These are phyloP conservation scores for Heterocephalus glaber DNA, from an alignment of 2,113 vertebrate species.

Conservation along the genomic window DNA sequence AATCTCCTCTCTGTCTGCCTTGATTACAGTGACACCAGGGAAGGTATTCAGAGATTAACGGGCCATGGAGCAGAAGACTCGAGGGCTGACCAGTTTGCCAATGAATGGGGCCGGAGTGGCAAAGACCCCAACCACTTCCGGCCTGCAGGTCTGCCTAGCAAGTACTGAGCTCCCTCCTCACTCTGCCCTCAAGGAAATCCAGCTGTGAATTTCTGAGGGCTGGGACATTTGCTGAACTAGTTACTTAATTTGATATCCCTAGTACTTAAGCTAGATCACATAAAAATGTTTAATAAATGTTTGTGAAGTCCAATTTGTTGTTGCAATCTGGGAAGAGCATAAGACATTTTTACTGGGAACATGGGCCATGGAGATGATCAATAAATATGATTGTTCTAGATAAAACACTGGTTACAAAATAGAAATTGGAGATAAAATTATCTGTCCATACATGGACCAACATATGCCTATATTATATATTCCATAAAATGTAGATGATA, in stretches of 20 bases:
- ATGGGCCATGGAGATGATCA: neutral
- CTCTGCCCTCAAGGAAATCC: neutral
- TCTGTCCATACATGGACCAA: neutral
- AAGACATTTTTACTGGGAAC: neutral
- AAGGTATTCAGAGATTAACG: neutral
- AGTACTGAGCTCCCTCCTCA: conserved; percentile 44
- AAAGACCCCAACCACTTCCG: conserved; percentile 60
- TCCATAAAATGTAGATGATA: neutral
- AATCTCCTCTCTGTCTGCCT: neutral
- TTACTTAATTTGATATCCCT: neutral
- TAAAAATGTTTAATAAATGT: conserved; percentile 13
- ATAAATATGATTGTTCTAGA: neutral
- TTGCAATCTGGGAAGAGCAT: neutral
- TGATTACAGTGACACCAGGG: conserved; percentile 34
- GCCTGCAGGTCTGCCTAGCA: fast-evolving
- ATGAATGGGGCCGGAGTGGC: conserved; percentile 36
- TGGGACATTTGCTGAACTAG: neutral
- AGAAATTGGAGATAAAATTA: neutral
- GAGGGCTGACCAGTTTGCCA: neutral
- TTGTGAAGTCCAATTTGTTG: conserved; percentile 12
- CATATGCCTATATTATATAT: neutral
- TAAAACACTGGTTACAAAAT: neutral
- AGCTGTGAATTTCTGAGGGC: neutral
- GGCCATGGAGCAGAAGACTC: neutral
- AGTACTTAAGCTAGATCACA: neutral